A percentile compares a stretch with the other conserved stretches of the same genome.
These are phyloP conservation scores for Cyrtonyx montezumae DNA, from an alignment of 2,113 vertebrate genomes.

Conservation along the genomic window DNA sequence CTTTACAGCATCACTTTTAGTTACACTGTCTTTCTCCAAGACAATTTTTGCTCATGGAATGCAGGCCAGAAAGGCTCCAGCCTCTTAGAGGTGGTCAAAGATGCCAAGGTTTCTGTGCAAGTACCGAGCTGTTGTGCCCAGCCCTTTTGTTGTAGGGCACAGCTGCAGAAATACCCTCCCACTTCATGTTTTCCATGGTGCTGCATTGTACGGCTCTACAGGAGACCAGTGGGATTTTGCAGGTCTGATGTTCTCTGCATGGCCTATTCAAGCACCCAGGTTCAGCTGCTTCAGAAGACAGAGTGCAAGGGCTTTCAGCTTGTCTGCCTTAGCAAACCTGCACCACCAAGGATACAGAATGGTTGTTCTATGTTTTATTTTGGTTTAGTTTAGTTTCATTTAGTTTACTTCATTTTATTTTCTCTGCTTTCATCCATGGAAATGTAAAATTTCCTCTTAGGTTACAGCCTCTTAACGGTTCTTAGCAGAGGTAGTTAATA, in stretches of 20 bases:
- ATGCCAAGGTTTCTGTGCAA: background rate
- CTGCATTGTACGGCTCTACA: background rate
- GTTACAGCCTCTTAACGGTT: background rate
- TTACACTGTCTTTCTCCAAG: background rate
- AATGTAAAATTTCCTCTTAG: background rate
- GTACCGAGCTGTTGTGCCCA: background rate
- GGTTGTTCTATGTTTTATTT: background rate
- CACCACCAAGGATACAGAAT: no score
- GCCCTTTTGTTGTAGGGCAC: background rate
- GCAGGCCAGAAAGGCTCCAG: background rate
- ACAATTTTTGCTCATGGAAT: background rate
- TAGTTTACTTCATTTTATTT: background rate
- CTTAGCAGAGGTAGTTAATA: background rate
- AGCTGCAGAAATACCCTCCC: background rate
- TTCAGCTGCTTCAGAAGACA: background rate
- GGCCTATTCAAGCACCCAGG: background rate
- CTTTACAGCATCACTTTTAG: background rate
- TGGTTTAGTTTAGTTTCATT: background rate
- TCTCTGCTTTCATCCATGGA: background rate
- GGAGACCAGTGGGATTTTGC: background rate
- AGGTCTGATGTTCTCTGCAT: background rate
- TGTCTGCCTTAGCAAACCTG: background rate
- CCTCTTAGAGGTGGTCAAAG: background rate
- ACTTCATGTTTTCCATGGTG: background rate
- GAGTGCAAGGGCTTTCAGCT: background rate